Evolutionary conservation across 1,140 invertebrate genomes (phyloP), one percentile per base, ranked within the genome.

Genomic region (Matsumurasca onukii): DNA sequence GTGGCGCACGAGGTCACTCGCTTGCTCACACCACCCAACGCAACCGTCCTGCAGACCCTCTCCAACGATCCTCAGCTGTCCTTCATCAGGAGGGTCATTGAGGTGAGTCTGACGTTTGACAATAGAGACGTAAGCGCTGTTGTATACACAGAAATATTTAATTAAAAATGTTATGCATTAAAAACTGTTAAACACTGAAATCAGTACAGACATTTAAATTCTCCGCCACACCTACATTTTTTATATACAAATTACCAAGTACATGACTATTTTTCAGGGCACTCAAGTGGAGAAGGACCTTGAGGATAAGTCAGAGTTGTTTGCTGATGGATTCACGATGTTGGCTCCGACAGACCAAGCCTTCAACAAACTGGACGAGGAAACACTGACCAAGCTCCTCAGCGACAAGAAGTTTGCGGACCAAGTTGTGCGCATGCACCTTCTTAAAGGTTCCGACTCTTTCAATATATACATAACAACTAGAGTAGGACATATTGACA

Each of bases 281-380:
- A 77, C 80, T 17, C 76, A 76, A 15, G 62, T 83, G n/a, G 76
- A 77, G 66, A 73, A 78, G 24, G 76, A 79, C 59, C 63, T 83
- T 1, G 70, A 73, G 31, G 75, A 48, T 1, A 39, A 65, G 34
- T 45, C 39, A 20, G 76, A 79, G 64, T 64, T 83, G 3, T 70
- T 73, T 30, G 75, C 74, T 17, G 77, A 76, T 3, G 78, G 79
- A 20, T 76, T 79, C 69, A 84, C 83, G 1, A 68, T 84, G 20
- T 76, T 84, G 27, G 81, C 80, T 20, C 81, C 81, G 3, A 76
- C 77, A 1, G 77, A 83, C 70, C 71, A 74, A 5, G 81, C 81
- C 12, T 82, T 84, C 70, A 74, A 76, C 30, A 71, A 76, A 39
- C 72, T 84, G 17, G 76, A 76, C 2, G 75, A 77, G 34, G 74